Evolutionary conservation across 2,797 vertebrate species (phyloP).

Genomic region (Cyprinodon diabolis): DNA sequence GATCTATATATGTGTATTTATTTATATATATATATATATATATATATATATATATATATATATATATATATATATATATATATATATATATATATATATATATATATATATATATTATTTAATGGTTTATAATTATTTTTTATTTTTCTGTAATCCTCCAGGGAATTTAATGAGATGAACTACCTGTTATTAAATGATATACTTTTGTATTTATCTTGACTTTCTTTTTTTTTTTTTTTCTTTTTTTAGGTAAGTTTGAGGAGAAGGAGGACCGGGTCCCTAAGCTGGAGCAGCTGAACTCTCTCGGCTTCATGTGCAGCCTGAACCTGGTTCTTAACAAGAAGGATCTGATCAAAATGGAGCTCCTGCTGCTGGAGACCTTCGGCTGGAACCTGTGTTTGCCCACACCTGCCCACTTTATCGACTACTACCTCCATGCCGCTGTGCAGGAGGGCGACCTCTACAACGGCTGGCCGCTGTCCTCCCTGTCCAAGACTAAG

Average conservation of each 20-base stretch:
- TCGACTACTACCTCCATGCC: conserved; percentile 92
- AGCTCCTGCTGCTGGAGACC: conserved; percentile 89
- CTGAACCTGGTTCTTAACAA: conserved; percentile 87
- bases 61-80: too few species aligned
- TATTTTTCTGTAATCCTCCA: too few species aligned
- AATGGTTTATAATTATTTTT: too few species aligned
- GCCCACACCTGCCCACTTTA: conserved; percentile 92
- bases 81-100: too few species aligned
- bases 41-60: too few species aligned
- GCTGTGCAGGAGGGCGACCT: conserved; percentile 87
- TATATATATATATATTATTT: too few species aligned
- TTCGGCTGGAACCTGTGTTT: conserved; percentile 93
- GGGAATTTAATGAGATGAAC: neutral
- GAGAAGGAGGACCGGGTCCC: conserved; percentile 90
- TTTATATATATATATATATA: too few species aligned
- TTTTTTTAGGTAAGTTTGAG: conserved; percentile 90
- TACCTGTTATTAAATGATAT: neutral
- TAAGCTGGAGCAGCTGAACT: conserved; percentile 90
- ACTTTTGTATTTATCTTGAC: too few species aligned
- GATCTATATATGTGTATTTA: too few species aligned
- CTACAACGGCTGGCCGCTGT: conserved; percentile 88
- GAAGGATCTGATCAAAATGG: conserved; percentile 87
- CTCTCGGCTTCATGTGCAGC: conserved; percentile 85
- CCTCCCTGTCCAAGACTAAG: conserved; percentile 87
- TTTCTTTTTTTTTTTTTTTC: neutral